Evolutionary conservation across 2,888 invertebrate genomes (phyloP).

Genomic region (Eupithecia subumbrata): DNA sequence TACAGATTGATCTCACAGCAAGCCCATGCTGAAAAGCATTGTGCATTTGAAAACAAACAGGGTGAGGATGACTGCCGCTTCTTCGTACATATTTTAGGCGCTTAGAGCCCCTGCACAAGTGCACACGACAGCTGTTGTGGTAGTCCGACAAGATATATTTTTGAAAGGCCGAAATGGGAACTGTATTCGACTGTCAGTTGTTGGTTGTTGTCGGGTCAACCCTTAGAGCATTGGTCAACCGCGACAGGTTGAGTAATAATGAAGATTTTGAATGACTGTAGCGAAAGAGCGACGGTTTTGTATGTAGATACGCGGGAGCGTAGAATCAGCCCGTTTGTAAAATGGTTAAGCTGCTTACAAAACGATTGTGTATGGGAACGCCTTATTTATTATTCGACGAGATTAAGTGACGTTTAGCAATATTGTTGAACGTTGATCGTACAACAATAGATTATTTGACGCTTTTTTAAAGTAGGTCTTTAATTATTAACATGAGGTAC

Average conservation of each 20-base stretch:
- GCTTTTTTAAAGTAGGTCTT: too few species aligned
- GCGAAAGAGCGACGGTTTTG: too few species aligned
- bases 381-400: too few species aligned
- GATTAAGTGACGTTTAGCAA: too few species aligned
- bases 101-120: constrained; percentile 10
- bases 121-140: not conserved
- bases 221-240: too few species aligned
- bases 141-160: not conserved
- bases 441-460: too few species aligned
- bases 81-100: constrained; percentile 14
- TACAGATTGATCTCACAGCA: constrained; percentile 14
- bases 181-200: not conserved
- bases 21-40: constrained; percentile 12
- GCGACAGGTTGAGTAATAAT: not conserved
- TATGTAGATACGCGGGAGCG: too few species aligned
- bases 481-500: too few species aligned
- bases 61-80: constrained; percentile 6
- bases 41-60: constrained; percentile 20
- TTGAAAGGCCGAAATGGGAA: not conserved
- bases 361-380: too few species aligned
- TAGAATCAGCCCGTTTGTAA: too few species aligned
- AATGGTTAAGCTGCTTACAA: too few species aligned
- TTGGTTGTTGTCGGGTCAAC: not conserved
- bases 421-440: too few species aligned
- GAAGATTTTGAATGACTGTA: not conserved